Percentiles rank a stretch among this genome's conserved stretches.
These are phyloP conservation scores for Drosophila phalerata DNA, from an alignment of 2,888 invertebrate species.

Conservation along the genomic window DNA sequence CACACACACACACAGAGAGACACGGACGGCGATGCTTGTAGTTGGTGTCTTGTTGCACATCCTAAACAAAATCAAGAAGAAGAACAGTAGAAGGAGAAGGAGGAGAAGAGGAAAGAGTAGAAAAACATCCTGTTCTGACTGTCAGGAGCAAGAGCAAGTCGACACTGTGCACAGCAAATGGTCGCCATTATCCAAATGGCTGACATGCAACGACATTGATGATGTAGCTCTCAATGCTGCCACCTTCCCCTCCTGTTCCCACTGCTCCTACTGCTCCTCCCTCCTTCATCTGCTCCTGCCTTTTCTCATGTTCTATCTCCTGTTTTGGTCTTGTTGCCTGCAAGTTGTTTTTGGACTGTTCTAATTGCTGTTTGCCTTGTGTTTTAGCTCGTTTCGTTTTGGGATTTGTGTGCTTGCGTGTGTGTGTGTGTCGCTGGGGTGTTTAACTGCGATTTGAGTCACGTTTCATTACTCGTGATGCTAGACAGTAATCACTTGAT, in stretches of 20 bases:
- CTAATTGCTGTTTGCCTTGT: constrained; percentile 79
- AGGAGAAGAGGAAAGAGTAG: background rate
- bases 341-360: constrained; percentile 65
- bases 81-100: background rate
- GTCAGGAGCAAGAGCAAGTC: constrained; percentile 54
- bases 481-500: constrained; percentile 83
- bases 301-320: constrained; percentile 10
- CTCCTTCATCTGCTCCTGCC: background rate
- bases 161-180: constrained; percentile 49
- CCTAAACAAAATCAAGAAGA: constrained; percentile 33
- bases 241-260: background rate
- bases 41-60: constrained; percentile 60
- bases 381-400: constrained; percentile 69
- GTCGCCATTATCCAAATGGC: constrained; percentile 78
- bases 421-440: constrained; percentile 51
- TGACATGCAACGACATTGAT: constrained; percentile 79
- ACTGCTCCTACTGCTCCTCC: background rate
- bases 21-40: constrained; percentile 3
- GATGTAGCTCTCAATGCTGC: constrained; percentile 55
- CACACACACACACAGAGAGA: background rate
- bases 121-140: constrained; percentile 49
- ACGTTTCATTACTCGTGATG: constrained; percentile 83
- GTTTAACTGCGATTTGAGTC: constrained; percentile 83
- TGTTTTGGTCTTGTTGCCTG: constrained; percentile 53
- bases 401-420: constrained; percentile 48